These are phyloP conservation scores for Cossypha heuglini DNA, from an alignment of 2,797 vertebrate species.

Conservation along the genomic window DNA sequence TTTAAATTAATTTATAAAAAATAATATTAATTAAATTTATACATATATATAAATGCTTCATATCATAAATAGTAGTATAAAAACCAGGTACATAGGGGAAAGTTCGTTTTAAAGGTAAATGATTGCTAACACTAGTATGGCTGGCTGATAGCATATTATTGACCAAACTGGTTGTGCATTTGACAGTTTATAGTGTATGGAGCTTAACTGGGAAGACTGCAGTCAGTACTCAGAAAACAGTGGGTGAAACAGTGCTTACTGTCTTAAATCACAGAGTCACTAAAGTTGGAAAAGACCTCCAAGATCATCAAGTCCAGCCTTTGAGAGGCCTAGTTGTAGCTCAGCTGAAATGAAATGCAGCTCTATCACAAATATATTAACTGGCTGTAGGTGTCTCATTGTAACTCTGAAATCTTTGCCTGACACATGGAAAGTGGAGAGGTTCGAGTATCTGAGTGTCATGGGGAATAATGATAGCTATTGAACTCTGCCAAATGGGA, in stretches of 20 bases:
- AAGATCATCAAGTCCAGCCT: background rate
- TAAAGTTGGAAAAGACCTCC: background rate
- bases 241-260: background rate
- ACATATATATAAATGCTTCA: background rate
- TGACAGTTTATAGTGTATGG: background rate
- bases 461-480: fast-evolving
- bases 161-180: background rate
- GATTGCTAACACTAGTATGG: background rate
- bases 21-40: background rate
- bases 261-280: background rate
- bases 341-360: background rate
- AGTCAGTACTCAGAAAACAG: background rate
- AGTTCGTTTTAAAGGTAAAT: background rate
- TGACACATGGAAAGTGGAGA: background rate
- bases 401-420: background rate
- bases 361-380: background rate
- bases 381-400: background rate
- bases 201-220: background rate
- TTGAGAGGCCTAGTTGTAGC: background rate
- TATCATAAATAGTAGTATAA: background rate
- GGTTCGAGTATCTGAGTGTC: background rate
- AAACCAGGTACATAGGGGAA: background rate
- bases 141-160: background rate
- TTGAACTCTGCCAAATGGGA: background rate
- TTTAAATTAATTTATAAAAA: background rate